Conservation (phyloP, 2,888 invertebrate species). For the Physocephala rufipes region DNA sequence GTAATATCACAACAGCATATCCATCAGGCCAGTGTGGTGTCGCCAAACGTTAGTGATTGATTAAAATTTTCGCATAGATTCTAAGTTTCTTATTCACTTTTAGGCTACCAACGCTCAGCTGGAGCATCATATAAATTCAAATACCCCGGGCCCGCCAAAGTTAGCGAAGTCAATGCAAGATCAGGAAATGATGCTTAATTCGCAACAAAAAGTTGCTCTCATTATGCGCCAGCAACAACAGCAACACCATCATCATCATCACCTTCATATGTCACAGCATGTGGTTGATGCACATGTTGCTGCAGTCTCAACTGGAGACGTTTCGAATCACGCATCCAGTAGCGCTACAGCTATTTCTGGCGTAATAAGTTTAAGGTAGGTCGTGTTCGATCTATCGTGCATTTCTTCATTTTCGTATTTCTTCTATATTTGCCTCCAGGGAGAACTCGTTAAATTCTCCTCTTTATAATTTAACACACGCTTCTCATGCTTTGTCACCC, state of each 20-base stretch:
- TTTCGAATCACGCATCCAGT: conserved; percentile 57
- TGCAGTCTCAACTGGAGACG: conserved; percentile 53
- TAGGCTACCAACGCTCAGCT: conserved; percentile 56
- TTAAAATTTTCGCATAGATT: background rate
- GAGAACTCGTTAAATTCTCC: conserved; percentile 65
- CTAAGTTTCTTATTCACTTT: conserved; percentile 1
- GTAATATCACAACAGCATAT: conserved; percentile 39
- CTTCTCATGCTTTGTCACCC: conserved; percentile 63
- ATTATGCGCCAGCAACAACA: conserved; percentile 50
- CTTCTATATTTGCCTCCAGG: conserved; percentile 46
- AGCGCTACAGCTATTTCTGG: conserved; percentile 52
- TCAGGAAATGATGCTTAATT: conserved; percentile 46
- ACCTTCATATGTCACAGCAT: conserved; percentile 39
- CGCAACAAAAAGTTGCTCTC: conserved; percentile 63
- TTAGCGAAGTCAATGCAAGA: conserved; percentile 63
- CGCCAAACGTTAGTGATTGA: conserved; percentile 46
- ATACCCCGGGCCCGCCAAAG: conserved; percentile 65
- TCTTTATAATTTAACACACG: conserved; percentile 62
- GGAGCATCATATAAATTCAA: conserved; percentile 65
- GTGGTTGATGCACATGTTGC: conserved; percentile 38
- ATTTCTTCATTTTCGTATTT: background rate
- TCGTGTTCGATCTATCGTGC: background rate
- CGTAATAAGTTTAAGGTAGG: conserved; percentile 59
- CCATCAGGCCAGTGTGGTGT: conserved; percentile 46
- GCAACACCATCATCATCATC: conserved; percentile 44